phyloP scores from a whole-genome alignment of 2,888 invertebrate genomes.

The Lysandra coridon region DNA sequence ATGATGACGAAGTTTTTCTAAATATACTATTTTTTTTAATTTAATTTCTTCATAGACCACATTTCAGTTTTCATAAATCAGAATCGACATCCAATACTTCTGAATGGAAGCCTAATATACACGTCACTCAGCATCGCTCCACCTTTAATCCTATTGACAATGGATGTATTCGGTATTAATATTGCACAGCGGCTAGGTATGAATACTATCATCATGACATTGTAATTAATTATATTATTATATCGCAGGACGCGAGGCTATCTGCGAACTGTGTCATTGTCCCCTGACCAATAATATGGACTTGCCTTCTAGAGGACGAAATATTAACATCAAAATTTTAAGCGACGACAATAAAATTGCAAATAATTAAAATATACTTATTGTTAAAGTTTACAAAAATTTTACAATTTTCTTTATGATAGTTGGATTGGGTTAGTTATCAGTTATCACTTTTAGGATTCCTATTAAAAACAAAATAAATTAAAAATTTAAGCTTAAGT shows the following conservation, averaged over 20 bases:
- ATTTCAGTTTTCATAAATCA: neutral
- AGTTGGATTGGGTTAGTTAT: too few species aligned
- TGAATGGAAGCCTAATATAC: neutral
- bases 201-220: neutral
- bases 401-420: too few species aligned
- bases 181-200: neutral
- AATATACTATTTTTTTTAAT: too few species aligned
- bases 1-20: too few species aligned
- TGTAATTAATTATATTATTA: conserved; percentile 27
- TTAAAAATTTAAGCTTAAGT: too few species aligned
- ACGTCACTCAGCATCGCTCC: neutral
- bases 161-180: neutral
- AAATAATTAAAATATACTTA: too few species aligned
- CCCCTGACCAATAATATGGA: neutral
- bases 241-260: neutral
- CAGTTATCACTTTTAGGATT: too few species aligned
- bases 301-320: neutral
- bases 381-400: too few species aligned
- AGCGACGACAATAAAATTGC: too few species aligned
- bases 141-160: neutral
- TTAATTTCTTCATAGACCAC: neutral
- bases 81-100: neutral
- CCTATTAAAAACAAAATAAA: neutral
- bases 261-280: conserved; percentile 27
- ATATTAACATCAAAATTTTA: neutral